phyloP scores from a whole-genome alignment of 2,113 vertebrate genomes.

The Silurus asotus region DNA sequence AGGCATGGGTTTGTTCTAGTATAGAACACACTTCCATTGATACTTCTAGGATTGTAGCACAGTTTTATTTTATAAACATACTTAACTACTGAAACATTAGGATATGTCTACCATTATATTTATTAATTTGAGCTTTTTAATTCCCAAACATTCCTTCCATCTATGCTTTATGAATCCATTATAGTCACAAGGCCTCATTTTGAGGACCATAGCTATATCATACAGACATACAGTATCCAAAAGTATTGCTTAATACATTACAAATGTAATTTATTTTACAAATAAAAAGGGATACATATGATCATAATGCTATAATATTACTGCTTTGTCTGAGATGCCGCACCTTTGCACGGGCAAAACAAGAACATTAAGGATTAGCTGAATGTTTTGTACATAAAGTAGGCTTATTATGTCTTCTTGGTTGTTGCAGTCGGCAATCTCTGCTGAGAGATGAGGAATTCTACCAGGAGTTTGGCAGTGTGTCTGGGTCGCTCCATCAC shows the following conservation, averaged over 20 bases:
- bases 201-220: neutral
- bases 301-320: neutral
- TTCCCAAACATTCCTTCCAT: neutral
- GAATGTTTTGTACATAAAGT: neutral
- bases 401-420: slow-evolving; percentile 75
- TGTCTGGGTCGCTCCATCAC: slow-evolving; percentile 89
- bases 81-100: neutral
- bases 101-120: neutral
- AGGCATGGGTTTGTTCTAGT: neutral
- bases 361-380: slow-evolving; percentile 7
- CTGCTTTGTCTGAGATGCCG: neutral
- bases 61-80: neutral
- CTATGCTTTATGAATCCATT: neutral
- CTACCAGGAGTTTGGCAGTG: slow-evolving; percentile 89
- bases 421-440: slow-evolving; percentile 66
- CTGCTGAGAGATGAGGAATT: slow-evolving; percentile 83
- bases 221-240: neutral
- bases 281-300: neutral
- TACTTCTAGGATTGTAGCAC: neutral
- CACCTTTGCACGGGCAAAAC: neutral
- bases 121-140: neutral
- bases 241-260: neutral
- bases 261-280: neutral
- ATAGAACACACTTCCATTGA: neutral
- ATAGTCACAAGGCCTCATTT: neutral